Evolutionary conservation across 2,888 invertebrate genomes (phyloP), one percentile per base, ranked within the genome.

Genomic region (Lochmaea capreae): DNA sequence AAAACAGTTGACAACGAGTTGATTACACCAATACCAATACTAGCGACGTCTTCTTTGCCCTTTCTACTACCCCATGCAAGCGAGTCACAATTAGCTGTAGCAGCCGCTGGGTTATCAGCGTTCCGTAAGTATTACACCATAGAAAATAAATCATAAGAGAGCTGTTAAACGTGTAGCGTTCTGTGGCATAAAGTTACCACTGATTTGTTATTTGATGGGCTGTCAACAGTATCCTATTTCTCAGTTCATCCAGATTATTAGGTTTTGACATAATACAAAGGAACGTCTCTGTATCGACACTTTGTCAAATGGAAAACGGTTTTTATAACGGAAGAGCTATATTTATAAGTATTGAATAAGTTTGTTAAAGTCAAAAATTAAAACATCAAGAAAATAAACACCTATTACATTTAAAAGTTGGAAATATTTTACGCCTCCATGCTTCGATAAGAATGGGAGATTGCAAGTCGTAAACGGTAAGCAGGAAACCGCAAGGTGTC

Each of bases 81-180:
- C 74, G 83, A 84, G 11, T 78, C 85, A 39, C 87, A 87, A 66
- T 83, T 89, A 67, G 90, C 81, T 79, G 90, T 91, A 3, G 92
- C 92, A 74, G 91, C 92, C 6, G 87, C 86, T 22, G 89, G 89
- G 82, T 85, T 89, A 78, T 87, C 89, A 4, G 89, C 89, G 39
- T 89, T 89, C 80, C 81, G 89, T 89, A 85, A 89, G 89, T 86
- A 71, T 54, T 70, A n/a, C n/a, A n/a, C n/a, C n/a, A n/a, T n/a
- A n/a, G n/a, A 22, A 58, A 26, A 11, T 58, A 58, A 10, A n/a
- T n/a, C n/a, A n/a, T n/a, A n/a, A n/a, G n/a, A n/a, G n/a, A n/a
- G n/a, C n/a, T n/a, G n/a, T n/a, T n/a, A n/a, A n/a, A n/a, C n/a
- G n/a, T n/a, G n/a, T n/a, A n/a, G n/a, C n/a, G n/a, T n/a, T n/a